These are phyloP conservation scores for Petrocephalus microphthalmus DNA, from an alignment of 2,113 vertebrate genomes.

Conservation along the genomic window DNA sequence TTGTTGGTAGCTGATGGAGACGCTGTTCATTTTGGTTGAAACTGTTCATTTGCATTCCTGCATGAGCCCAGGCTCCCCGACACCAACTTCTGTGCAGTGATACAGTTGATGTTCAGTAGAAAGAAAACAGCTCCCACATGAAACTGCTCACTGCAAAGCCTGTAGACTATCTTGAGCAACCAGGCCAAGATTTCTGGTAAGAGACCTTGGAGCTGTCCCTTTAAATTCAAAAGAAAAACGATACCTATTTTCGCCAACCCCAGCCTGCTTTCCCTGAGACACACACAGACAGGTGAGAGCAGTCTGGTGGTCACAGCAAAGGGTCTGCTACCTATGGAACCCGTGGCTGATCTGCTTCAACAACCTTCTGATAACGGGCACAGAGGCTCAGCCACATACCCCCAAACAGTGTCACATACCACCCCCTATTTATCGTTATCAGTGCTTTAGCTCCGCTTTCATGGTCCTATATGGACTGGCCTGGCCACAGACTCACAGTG, in stretches of 20 bases:
- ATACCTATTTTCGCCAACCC: background rate
- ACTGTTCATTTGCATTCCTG: background rate
- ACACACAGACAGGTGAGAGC: background rate
- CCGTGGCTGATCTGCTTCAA: background rate
- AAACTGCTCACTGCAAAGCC: background rate
- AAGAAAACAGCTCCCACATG: background rate
- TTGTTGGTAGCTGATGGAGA: background rate
- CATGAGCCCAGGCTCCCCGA: background rate
- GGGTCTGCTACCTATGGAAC: background rate
- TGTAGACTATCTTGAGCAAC: background rate
- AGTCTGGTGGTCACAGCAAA: background rate
- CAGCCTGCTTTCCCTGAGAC: background rate
- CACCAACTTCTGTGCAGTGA: background rate
- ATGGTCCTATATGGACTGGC: background rate
- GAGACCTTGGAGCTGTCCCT: background rate
- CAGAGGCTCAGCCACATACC: background rate
- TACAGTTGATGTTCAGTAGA: background rate
- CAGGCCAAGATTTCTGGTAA: background rate
- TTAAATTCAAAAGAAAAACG: background rate
- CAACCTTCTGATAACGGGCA: background rate
- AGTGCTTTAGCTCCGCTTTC: background rate
- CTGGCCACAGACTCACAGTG: constrained; percentile 60
- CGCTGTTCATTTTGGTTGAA: background rate
- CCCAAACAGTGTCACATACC: background rate
- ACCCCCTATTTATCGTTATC: background rate